Evolutionary conservation across 1,140 invertebrate species (phyloP).

Genomic region (Adelges cooleyi): DNA sequence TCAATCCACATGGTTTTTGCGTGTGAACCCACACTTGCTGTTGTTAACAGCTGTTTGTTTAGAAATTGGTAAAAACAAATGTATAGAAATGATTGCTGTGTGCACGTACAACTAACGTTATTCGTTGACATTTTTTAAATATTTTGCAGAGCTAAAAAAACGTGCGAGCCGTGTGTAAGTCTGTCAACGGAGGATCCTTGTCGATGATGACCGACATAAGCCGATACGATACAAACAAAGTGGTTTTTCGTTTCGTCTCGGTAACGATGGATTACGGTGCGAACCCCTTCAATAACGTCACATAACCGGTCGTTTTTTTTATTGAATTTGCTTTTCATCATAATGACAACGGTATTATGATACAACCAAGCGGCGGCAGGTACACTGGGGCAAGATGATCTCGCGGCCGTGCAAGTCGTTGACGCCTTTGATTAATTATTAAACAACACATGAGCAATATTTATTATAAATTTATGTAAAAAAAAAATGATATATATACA

Average conservation of each 20-base stretch:
- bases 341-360: neutral
- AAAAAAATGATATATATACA: neutral
- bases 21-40: no score
- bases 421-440: neutral
- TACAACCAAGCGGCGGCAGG: constrained; percentile 7
- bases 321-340: neutral
- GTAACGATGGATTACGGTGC: neutral
- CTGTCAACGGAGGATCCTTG: no score
- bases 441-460: constrained; percentile 10
- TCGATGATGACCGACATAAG: neutral
- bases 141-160: no score
- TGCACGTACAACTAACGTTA: no score
- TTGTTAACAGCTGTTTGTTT: no score
- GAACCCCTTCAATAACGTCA: constrained; percentile 1
- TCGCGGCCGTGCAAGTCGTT: neutral
- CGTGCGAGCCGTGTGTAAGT: no score
- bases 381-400: constrained; percentile 2
- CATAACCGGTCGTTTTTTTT: neutral
- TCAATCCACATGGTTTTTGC: no score
- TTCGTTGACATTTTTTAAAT: no score
- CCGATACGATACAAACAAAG: neutral
- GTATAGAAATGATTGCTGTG: no score
- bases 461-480: constrained; percentile 10
- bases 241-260: neutral
- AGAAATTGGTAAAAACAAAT: no score